These are phyloP conservation scores for Rana temporaria DNA, from an alignment of 2,113 vertebrate species.

Conservation along the genomic window DNA sequence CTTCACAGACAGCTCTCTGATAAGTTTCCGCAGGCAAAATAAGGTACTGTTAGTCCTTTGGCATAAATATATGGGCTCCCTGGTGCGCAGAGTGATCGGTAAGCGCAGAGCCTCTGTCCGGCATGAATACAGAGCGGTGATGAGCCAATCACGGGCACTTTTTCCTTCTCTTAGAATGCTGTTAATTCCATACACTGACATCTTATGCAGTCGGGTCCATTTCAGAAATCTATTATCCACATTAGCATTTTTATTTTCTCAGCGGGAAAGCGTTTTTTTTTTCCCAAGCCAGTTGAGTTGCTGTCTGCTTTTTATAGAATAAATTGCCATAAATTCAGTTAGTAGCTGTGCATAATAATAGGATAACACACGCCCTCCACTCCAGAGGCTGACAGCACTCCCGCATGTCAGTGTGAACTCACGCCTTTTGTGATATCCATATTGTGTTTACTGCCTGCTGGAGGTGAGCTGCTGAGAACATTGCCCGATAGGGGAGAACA, in stretches of 20 bases:
- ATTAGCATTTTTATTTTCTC: conserved; percentile 56
- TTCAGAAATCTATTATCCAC: conserved; percentile 49
- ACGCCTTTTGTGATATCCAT: conserved; percentile 12
- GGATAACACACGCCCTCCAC: conserved; percentile 10
- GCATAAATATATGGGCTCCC: background rate
- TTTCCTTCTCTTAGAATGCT: background rate
- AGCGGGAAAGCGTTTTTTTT: conserved; percentile 18
- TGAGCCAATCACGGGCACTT: background rate
- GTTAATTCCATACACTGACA: conserved; percentile 9
- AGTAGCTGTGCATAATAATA: conserved; percentile 48
- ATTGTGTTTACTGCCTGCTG: conserved; percentile 10
- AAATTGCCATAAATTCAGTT: conserved; percentile 54
- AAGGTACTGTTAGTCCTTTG: too few relatives aligned
- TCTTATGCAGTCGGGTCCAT: conserved; percentile 40
- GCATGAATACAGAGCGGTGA: background rate
- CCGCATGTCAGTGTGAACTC: background rate
- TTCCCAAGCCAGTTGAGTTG: conserved; percentile 3
- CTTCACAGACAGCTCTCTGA: too few relatives aligned
- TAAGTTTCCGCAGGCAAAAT: background rate
- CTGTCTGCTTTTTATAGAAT: conserved; percentile 45
- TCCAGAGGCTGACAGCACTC: conserved; percentile 1
- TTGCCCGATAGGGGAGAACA: background rate
- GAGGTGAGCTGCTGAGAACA: background rate
- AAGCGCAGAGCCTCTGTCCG: background rate
- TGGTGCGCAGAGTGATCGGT: background rate